Evolutionary conservation across 2,113 vertebrate genomes (phyloP), one percentile per base, ranked within the genome.

Genomic region (Erythrolamprus reginae): DNA sequence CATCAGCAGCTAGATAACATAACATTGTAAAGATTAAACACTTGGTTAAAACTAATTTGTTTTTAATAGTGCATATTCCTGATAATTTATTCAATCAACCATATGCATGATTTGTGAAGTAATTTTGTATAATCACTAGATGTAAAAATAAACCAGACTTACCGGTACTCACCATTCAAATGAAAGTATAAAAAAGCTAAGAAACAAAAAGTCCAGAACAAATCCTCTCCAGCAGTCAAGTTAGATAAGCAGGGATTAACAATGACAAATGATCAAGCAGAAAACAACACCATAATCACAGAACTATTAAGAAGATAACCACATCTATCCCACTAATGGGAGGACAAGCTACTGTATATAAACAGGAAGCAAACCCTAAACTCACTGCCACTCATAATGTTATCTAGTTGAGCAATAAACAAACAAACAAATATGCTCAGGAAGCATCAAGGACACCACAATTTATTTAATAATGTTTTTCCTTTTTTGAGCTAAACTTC

Each of bases 1-100:
- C 99, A 95, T 99, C 99, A 58, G 99, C 99, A 97, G 98, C 99
- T 99, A 55, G 91, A 91, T 89, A 4, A 93, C 10, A 56, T 13
- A 65, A 84, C 10, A n/a, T 12, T 56, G 0, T 70, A 12, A 87
- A 61, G 9, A 84, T 92, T 52, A 88, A 87, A 47, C 8, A 82
- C 1, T 1, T n/a, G 82, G 5, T 3, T 61, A 0, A 90, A 70
- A 48, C 1, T 0, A 33, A 33, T 82, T 87, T n/a, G 50, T 4
- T n/a, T 58, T 58, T 56, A 55, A 87, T 47, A 50, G 10, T 13
- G 85, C 10, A 88, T 21, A 77, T 26, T 12, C 24, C 33, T 77
- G 87, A 17, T 56, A 88, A 47, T 42, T 42, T 65, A 26, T 51
- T 9, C 53, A 2, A 19, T 94, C 19, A 90, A 13, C 26, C 10